Conservation (phyloP, 2,888 invertebrate species). For the Spatulosminthurus flaviceps region DNA sequence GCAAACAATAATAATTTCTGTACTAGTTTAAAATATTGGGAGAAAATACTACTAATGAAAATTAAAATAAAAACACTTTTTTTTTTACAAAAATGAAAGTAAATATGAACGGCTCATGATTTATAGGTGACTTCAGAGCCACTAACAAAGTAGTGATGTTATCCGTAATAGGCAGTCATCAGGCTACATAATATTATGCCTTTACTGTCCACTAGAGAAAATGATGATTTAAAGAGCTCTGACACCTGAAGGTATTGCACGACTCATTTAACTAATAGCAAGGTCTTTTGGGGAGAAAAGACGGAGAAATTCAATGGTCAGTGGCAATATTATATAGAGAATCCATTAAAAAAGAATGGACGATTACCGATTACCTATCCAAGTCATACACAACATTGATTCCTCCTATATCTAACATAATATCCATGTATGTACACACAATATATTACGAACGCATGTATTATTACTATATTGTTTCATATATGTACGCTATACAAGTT, state of each 20-base stretch:
- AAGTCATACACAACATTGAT: neutral
- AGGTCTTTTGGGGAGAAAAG: conserved; percentile 5
- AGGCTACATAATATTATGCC: no score
- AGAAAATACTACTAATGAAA: neutral
- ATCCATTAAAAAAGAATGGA: conserved; percentile 1
- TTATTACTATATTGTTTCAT: no score
- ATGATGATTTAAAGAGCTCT: conserved; percentile 25
- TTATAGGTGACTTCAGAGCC: no score
- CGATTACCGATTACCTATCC: neutral
- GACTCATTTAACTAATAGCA: conserved; percentile 24
- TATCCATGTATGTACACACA: no score
- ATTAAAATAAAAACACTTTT: neutral
- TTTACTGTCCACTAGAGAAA: neutral
- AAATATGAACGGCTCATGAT: no score
- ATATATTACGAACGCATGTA: no score
- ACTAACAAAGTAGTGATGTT: neutral
- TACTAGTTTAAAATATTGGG: neutral
- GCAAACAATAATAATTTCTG: neutral
- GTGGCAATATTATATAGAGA: no score
- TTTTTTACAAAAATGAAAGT: no score
- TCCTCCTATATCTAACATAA: no score
- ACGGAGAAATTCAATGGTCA: conserved; percentile 5
- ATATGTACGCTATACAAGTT: no score
- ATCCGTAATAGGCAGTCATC: neutral
- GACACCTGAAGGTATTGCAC: conserved; percentile 25